Percentiles rank a stretch among this genome's conserved stretches.
Evolutionary conservation across 2,113 vertebrate species (phyloP).

Genomic region (Indicator indicator): DNA sequence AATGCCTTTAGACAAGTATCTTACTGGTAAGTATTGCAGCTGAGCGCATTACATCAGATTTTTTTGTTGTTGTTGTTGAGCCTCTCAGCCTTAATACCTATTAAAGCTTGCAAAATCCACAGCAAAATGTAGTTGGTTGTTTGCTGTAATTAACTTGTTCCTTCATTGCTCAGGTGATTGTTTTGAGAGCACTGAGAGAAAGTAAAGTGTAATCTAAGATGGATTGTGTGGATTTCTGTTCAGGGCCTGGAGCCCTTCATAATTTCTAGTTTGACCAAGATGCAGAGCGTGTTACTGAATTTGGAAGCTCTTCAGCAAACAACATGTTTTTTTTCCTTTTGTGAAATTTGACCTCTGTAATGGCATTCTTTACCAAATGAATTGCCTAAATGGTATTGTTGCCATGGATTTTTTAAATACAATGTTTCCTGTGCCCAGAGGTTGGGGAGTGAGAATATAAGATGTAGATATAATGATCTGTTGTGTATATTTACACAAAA

Average conservation of each 20-base stretch:
- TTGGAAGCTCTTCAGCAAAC: neutral
- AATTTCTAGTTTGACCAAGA: neutral
- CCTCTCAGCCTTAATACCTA: neutral
- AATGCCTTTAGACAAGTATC: constrained; percentile 88
- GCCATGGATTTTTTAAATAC: neutral
- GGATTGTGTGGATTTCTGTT: neutral
- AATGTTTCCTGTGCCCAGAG: neutral
- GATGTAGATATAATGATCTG: neutral
- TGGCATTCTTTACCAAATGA: neutral
- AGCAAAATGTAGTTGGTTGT: neutral
- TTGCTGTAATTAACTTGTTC: neutral
- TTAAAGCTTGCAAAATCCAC: neutral
- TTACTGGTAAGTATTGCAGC: constrained; percentile 78
- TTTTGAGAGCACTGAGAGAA: neutral
- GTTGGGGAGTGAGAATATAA: neutral
- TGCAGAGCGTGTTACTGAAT: neutral
- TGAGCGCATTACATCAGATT: neutral
- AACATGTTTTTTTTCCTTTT: neutral
- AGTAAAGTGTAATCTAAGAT: neutral
- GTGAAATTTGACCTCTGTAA: neutral
- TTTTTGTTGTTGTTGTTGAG: neutral
- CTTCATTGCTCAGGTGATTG: neutral
- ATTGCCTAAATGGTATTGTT: neutral
- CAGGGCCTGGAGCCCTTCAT: neutral
- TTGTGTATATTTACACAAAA: neutral